Conservation (phyloP, 2,888 invertebrate species). For the Campopleginae sp. region DNA sequence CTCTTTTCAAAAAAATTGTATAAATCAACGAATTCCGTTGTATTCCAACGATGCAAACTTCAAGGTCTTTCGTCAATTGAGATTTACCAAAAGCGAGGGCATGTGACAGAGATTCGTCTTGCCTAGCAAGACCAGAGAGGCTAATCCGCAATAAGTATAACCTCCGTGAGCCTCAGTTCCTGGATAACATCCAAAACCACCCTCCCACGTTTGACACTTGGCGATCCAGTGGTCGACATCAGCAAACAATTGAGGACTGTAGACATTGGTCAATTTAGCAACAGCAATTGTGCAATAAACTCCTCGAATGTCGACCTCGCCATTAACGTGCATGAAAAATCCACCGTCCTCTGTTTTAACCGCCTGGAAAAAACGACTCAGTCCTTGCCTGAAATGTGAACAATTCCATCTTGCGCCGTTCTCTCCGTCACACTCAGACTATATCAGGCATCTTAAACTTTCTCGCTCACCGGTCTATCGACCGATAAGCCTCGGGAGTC, state of each 20-base stretch:
- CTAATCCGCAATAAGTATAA: slow-evolving; percentile 99
- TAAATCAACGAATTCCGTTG: too few species aligned
- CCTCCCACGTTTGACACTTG: slow-evolving; percentile 98
- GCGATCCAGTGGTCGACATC: slow-evolving; percentile 97
- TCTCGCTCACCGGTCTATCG: slow-evolving; percentile 90
- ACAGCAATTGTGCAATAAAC: slow-evolving; percentile 98
- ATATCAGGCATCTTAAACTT: slow-evolving; percentile 12
- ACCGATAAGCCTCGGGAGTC: slow-evolving; percentile 92
- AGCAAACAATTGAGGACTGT: slow-evolving; percentile 91
- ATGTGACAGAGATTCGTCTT: slow-evolving; percentile 91
- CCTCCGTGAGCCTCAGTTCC: slow-evolving; percentile 99
- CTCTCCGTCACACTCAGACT: not conserved
- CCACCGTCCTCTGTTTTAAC: slow-evolving; percentile 94
- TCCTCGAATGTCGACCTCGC: slow-evolving; percentile 97
- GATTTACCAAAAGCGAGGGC: slow-evolving; percentile 88
- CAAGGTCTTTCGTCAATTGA: not conserved
- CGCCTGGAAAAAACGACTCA: slow-evolving; percentile 91
- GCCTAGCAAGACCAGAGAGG: slow-evolving; percentile 93
- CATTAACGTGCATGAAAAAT: slow-evolving; percentile 95
- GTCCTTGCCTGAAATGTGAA: slow-evolving; percentile 85
- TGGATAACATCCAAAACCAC: slow-evolving; percentile 97
- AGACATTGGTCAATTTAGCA: slow-evolving; percentile 93
- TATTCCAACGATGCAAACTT: too few species aligned
- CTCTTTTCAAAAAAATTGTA: too few species aligned
- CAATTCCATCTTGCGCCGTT: slow-evolving; percentile 15